Evolutionary conservation across 2,113 vertebrate genomes (phyloP).

Genomic region (Atlantisia rogersi): DNA sequence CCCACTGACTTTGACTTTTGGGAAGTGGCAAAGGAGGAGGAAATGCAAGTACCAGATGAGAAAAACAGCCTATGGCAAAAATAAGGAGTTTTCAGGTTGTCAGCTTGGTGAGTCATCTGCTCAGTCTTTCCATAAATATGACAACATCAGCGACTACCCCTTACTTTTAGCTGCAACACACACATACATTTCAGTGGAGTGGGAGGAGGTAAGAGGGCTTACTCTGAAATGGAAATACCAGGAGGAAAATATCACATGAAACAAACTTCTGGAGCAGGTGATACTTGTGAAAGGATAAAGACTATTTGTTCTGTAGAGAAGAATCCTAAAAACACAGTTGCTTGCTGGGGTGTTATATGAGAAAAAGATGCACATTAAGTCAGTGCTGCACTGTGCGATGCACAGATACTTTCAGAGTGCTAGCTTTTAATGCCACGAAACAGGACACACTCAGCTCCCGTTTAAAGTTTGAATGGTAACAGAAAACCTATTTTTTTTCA

Average conservation of each 20-base stretch:
- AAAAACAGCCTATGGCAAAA: not conserved
- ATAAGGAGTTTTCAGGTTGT: not conserved
- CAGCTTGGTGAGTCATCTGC: not conserved
- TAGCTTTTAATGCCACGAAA: not conserved
- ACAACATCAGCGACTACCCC: not conserved
- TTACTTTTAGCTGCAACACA: not conserved
- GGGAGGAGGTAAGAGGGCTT: not conserved
- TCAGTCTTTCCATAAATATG: not conserved
- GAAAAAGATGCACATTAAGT: not conserved
- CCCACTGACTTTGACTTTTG: not conserved
- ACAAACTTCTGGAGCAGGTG: not conserved
- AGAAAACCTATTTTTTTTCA: not conserved
- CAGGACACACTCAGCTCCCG: not conserved
- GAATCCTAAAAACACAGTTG: not conserved
- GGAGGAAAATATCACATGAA: not conserved
- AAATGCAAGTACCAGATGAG: not conserved
- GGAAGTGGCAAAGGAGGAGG: not conserved
- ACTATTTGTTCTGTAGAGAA: not conserved
- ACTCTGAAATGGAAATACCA: not conserved
- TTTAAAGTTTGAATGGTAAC: not conserved
- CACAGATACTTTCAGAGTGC: not conserved
- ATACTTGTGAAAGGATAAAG: not conserved
- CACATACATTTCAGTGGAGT: not conserved
- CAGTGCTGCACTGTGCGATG: not conserved
- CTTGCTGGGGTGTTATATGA: not conserved